These are phyloP conservation scores for Fulica atra DNA, from an alignment of 2,113 vertebrate genomes.

Conservation along the genomic window DNA sequence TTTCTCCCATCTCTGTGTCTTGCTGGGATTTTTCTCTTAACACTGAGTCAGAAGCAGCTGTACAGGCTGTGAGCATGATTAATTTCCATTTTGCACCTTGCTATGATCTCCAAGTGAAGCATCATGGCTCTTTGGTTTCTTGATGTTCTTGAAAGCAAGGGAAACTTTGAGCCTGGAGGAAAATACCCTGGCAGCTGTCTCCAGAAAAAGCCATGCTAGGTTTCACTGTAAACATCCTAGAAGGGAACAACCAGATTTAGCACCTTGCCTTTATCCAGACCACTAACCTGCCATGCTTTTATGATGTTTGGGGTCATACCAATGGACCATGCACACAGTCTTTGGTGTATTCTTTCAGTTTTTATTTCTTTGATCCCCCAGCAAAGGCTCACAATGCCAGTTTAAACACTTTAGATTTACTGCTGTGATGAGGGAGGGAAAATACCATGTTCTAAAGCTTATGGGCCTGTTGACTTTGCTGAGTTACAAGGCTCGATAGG, in stretches of 20 bases:
- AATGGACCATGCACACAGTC: background rate
- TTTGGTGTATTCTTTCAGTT: background rate
- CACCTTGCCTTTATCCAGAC: background rate
- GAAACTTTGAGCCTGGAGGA: background rate
- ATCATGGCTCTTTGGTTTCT: background rate
- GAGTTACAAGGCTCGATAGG: background rate
- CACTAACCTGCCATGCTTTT: background rate
- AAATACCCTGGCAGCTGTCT: background rate
- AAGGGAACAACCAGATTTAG: background rate
- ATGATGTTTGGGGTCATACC: background rate
- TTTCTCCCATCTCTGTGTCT: background rate
- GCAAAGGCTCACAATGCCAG: background rate
- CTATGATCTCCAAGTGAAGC: background rate
- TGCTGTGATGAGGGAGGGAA: background rate
- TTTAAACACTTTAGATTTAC: background rate
- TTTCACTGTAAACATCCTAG: background rate
- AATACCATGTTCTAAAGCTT: background rate
- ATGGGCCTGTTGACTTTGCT: background rate
- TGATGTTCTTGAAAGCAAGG: background rate
- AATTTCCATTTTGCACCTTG: slow-evolving; percentile 28
- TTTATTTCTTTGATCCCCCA: background rate
- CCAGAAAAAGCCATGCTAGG: background rate
- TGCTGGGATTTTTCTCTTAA: slow-evolving; percentile 58
- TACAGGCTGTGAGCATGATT: background rate
- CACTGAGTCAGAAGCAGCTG: background rate